Conservation (phyloP, 64 coral and sea anemone species). For the Cladopsammia gracilis region DNA sequence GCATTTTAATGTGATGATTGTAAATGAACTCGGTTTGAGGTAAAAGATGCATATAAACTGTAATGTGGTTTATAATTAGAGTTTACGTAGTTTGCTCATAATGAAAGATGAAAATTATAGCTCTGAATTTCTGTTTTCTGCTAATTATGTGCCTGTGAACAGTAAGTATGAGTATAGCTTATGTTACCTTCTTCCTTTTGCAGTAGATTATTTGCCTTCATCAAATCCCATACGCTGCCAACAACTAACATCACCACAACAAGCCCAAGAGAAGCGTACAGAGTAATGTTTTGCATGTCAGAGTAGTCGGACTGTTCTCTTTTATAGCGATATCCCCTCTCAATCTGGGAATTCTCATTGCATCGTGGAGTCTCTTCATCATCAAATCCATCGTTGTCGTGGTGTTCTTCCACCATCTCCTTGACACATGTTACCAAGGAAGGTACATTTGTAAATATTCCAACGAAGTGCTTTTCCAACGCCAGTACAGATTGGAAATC, state of each 20-base stretch:
- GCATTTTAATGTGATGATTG: too few relatives aligned
- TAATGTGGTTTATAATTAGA: too few relatives aligned
- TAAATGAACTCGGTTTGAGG: too few relatives aligned
- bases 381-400: neutral
- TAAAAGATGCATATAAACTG: too few relatives aligned
- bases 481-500: neutral
- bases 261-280: neutral
- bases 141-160: too few relatives aligned
- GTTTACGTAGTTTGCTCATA: too few relatives aligned
- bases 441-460: neutral
- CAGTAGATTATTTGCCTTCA: neutral
- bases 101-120: too few relatives aligned
- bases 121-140: too few relatives aligned
- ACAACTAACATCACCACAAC: neutral
- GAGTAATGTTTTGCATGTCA: neutral
- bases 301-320: neutral
- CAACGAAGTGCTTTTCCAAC: neutral
- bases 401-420: neutral
- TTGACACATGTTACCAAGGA: neutral
- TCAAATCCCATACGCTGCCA: slow-evolving; percentile 12
- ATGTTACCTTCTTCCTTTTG: neutral
- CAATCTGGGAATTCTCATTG: neutral
- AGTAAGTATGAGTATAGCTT: too few relatives aligned
- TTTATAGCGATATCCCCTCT: neutral
- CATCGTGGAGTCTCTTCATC: neutral